Evolutionary conservation across 2,888 invertebrate species (phyloP).

Genomic region (Cheilosia scutellata): DNA sequence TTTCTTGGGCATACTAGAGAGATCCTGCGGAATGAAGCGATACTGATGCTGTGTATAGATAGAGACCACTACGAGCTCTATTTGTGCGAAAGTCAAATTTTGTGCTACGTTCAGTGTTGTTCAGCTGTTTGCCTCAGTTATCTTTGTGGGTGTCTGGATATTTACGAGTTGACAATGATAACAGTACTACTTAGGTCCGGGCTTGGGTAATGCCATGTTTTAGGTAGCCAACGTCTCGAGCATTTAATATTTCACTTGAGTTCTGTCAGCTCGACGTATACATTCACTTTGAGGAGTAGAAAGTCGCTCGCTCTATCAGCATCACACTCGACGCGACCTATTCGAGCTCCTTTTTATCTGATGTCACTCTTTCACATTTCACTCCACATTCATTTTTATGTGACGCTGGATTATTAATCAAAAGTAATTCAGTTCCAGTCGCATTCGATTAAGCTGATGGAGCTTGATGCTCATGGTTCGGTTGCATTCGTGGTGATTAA

Average conservation of each 20-base stretch:
- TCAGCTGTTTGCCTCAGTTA: slow-evolving; percentile 53
- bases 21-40: slow-evolving; percentile 64
- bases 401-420: slow-evolving; percentile 71
- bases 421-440: slow-evolving; percentile 71
- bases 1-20: slow-evolving; percentile 63
- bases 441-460: slow-evolving; percentile 62
- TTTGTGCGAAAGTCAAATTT: slow-evolving; percentile 73
- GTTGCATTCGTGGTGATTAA: slow-evolving; percentile 62
- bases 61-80: slow-evolving; percentile 64
- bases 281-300: slow-evolving; percentile 75
- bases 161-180: slow-evolving; percentile 76
- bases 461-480: slow-evolving; percentile 15
- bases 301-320: slow-evolving; percentile 62
- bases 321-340: slow-evolving; percentile 26
- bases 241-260: slow-evolving; percentile 74
- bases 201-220: slow-evolving; percentile 62
- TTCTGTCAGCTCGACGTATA: slow-evolving; percentile 69
- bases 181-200: slow-evolving; percentile 62
- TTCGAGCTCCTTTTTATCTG: slow-evolving; percentile 65
- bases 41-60: slow-evolving; percentile 64
- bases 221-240: slow-evolving; percentile 66
- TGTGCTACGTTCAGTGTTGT: slow-evolving; percentile 55
- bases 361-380: slow-evolving; percentile 73
- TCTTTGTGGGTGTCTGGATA: slow-evolving; percentile 75
- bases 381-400: slow-evolving; percentile 60